Evolutionary conservation across 2,113 vertebrate species (phyloP).

Genomic region (Clarias macrocephalus): DNA sequence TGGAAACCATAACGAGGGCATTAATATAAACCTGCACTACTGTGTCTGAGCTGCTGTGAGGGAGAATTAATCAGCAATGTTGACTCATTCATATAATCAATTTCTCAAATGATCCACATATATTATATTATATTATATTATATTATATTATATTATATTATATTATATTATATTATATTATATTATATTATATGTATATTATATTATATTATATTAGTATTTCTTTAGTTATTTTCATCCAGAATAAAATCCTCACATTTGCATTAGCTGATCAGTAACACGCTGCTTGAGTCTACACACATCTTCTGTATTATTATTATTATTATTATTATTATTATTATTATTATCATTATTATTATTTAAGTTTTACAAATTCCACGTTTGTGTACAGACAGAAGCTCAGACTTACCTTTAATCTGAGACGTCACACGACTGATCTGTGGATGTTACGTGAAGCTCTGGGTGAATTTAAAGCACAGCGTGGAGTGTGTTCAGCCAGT

Average conservation of each 20-base stretch:
- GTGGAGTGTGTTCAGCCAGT: constrained; percentile 15
- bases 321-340: background rate
- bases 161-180: background rate
- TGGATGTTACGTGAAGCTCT: background rate
- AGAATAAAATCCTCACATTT: background rate
- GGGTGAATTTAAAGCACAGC: constrained; percentile 26
- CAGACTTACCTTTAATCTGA: background rate
- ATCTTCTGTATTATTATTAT: background rate
- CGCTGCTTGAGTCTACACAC: background rate
- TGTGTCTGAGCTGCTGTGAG: background rate
- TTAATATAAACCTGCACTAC: too few species aligned
- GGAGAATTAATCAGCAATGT: background rate
- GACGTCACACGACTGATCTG: background rate
- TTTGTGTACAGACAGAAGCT: background rate
- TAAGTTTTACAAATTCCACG: background rate
- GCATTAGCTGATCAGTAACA: background rate
- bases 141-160: background rate
- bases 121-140: background rate
- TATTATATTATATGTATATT: background rate
- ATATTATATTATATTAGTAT: background rate
- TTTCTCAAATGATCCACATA: background rate
- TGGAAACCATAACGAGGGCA: background rate
- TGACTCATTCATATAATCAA: background rate
- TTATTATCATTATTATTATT: background rate
- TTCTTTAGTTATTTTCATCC: background rate